A percentile compares a stretch with the other conserved stretches of the same genome.
These are phyloP conservation scores for Brevimyrus niger DNA, from an alignment of 2,113 vertebrate species.

Conservation along the genomic window DNA sequence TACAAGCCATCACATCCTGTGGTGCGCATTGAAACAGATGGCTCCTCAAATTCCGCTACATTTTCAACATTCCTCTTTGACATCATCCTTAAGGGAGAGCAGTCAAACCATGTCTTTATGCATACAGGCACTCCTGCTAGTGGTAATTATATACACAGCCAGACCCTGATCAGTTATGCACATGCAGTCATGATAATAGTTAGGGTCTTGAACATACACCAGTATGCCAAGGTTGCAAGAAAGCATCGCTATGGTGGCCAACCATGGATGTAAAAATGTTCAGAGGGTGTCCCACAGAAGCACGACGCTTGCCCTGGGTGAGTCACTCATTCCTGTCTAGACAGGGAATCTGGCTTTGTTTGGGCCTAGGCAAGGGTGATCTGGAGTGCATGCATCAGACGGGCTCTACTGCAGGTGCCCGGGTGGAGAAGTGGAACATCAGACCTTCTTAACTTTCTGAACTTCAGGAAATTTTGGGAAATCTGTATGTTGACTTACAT, in stretches of 20 bases:
- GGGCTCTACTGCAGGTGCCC: not conserved
- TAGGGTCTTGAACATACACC: not conserved
- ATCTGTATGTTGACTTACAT: not conserved
- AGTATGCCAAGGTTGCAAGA: not conserved
- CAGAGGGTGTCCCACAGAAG: not conserved
- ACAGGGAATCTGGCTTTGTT: slow-evolving; percentile 4
- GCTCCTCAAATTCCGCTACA: not conserved
- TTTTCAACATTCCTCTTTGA: not conserved
- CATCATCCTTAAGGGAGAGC: not conserved
- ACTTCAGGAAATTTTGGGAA: not conserved
- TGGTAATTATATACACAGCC: not conserved
- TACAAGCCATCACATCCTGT: not conserved
- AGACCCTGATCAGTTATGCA: not conserved
- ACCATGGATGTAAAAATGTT: not conserved
- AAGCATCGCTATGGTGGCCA: not conserved
- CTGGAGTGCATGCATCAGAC: not conserved
- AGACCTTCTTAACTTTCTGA: not conserved
- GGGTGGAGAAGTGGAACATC: not conserved
- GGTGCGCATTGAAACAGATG: not conserved
- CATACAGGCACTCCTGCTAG: not conserved
- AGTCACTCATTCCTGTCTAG: slow-evolving; percentile 27
- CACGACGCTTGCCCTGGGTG: not conserved
- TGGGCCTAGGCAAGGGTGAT: not conserved
- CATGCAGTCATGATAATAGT: not conserved
- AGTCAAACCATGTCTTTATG: not conserved